A percentile compares a stretch with the other conserved stretches of the same genome.
Conservation (phyloP, 2,888 invertebrate species). For the Diogma glabrata region DNA sequence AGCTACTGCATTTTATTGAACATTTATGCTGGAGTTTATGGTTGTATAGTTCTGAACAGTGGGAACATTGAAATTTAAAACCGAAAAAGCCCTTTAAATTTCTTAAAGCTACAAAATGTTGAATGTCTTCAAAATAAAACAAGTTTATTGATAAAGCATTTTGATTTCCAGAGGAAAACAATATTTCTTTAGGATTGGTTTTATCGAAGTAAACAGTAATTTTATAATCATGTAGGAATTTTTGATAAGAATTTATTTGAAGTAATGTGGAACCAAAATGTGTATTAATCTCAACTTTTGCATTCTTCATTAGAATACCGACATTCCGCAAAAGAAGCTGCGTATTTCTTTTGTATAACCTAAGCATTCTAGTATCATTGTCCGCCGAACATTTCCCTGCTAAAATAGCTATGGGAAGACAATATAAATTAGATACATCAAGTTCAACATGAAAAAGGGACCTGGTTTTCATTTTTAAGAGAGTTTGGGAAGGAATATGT, state of each 20-base stretch:
- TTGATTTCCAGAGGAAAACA: no score
- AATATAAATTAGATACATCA: no score
- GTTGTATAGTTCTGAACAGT: not conserved
- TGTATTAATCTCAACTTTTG: not conserved
- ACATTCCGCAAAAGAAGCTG: not conserved
- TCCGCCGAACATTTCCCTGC: not conserved
- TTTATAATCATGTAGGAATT: not conserved
- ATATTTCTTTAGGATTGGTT: not conserved
- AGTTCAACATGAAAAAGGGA: no score
- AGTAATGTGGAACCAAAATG: not conserved
- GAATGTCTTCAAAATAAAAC: not conserved
- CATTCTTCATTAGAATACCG: not conserved
- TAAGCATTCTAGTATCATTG: not conserved
- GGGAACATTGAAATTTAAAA: not conserved
- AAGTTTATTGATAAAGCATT: not conserved
- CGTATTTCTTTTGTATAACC: no score
- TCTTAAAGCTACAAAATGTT: constrained; percentile 2
- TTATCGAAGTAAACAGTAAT: not conserved
- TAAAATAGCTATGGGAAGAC: not conserved
- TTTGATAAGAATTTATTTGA: not conserved
- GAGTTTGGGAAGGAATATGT: no score
- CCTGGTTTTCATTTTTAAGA: no score
- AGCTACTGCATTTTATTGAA: not conserved
- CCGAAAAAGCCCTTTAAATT: not conserved
- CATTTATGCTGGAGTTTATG: not conserved